These are phyloP conservation scores for Calcarius lapponicus DNA, from an alignment of 2,797 vertebrate species.

Conservation along the genomic window DNA sequence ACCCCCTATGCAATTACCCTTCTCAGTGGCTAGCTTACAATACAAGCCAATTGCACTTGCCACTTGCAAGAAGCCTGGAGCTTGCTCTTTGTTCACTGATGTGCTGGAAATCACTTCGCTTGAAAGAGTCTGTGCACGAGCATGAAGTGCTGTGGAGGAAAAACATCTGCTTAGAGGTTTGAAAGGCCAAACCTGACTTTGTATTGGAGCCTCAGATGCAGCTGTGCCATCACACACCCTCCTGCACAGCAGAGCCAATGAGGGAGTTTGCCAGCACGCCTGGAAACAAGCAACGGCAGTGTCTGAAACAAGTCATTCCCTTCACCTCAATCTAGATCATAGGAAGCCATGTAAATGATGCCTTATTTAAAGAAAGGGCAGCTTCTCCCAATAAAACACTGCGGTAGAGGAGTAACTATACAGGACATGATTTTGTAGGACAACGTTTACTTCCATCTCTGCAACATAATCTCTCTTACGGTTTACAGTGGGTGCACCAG, in stretches of 20 bases:
- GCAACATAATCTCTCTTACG: background rate
- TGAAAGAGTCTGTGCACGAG: background rate
- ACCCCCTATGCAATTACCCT: conserved; percentile 51
- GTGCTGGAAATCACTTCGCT: background rate
- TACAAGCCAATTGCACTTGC: conserved; percentile 34
- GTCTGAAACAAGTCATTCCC: background rate
- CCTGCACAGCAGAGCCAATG: background rate
- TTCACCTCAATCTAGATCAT: background rate
- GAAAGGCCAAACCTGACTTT: background rate
- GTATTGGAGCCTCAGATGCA: background rate
- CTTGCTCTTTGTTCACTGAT: background rate
- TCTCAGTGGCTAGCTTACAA: background rate
- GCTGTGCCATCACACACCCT: background rate
- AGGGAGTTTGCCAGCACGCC: background rate
- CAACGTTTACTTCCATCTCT: background rate
- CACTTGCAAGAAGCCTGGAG: conserved; percentile 12
- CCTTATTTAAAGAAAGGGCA: conserved; percentile 52
- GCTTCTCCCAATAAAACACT: background rate
- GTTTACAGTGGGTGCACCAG: conserved; percentile 10
- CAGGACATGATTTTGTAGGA: background rate
- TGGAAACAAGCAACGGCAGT: background rate
- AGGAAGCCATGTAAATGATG: conserved; percentile 48
- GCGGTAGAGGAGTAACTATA: background rate
- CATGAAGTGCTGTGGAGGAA: background rate
- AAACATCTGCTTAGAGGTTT: background rate